These are phyloP conservation scores for Falcunculus frontatus DNA, from an alignment of 2,113 vertebrate genomes.

Conservation along the genomic window DNA sequence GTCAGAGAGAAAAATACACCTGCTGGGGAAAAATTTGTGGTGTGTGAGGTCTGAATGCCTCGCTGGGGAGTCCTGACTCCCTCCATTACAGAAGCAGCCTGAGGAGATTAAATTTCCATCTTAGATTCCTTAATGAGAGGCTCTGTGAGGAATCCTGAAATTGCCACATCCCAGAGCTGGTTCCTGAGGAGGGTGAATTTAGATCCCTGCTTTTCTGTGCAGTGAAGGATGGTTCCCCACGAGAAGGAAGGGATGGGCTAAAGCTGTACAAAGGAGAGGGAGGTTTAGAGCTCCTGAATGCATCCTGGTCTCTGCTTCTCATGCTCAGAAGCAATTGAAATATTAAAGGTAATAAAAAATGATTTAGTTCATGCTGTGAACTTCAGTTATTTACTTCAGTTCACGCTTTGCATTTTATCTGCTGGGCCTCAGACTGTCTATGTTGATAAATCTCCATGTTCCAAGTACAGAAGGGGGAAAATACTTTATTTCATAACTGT, in stretches of 20 bases:
- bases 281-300: background rate
- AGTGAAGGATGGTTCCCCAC: fast-evolving
- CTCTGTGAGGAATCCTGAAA: background rate
- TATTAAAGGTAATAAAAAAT: conserved; percentile 61
- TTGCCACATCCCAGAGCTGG: background rate
- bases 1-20: background rate
- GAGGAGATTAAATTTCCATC: background rate
- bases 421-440: conserved; percentile 43
- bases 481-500: conserved; percentile 52
- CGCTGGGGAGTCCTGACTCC: background rate
- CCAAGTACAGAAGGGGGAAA: conserved; percentile 13
- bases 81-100: background rate
- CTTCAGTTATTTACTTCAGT: conserved; percentile 62
- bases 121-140: background rate
- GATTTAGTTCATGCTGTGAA: conserved; percentile 59
- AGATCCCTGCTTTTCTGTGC: background rate
- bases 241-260: background rate
- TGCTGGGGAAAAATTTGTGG: background rate
- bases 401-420: conserved; percentile 57
- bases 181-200: background rate
- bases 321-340: conserved; percentile 57
- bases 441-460: conserved; percentile 54
- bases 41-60: background rate
- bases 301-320: background rate
- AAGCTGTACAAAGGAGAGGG: background rate